Percentiles rank a stretch among this genome's conserved stretches.
Conservation (phyloP, 2,888 invertebrate species). For the Cerastis rubricosa region DNA sequence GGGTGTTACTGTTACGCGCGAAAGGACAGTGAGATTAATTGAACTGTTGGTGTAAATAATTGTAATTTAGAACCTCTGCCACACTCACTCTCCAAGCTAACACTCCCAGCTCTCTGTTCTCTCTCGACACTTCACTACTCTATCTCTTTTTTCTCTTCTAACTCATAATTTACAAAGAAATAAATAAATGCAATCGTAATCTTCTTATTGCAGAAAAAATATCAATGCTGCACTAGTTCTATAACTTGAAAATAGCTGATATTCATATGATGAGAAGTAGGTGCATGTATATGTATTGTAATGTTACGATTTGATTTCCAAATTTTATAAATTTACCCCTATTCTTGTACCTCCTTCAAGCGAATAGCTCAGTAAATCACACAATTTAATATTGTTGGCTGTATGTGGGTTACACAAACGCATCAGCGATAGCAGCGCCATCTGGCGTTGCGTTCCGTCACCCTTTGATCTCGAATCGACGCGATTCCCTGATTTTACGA, state of each 20-base stretch:
- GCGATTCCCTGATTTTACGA: slow-evolving; percentile 55
- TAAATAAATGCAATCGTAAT: no score
- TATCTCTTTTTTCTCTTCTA: background rate
- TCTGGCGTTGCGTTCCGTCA: slow-evolving; percentile 54
- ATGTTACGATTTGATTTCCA: background rate
- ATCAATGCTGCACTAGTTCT: no score
- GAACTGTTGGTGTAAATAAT: no score
- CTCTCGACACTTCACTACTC: background rate
- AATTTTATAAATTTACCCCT: background rate
- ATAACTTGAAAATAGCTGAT: background rate
- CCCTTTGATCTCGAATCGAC: slow-evolving; percentile 62
- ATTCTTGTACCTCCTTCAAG: background rate
- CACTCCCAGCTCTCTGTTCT: background rate
- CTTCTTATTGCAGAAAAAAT: no score
- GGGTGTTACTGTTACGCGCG: no score
- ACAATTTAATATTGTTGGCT: slow-evolving; percentile 59
- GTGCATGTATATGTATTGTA: no score
- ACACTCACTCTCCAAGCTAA: background rate
- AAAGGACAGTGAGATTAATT: no score
- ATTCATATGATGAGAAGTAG: background rate
- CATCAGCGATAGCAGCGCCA: slow-evolving; percentile 55
- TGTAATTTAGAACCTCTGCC: no score
- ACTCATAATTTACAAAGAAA: no score
- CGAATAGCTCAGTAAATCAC: slow-evolving; percentile 24
- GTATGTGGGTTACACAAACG: slow-evolving; percentile 65